Percentiles rank a stretch among this genome's conserved stretches.
Evolutionary conservation across 2,113 vertebrate genomes (phyloP).

Genomic region (Smithornis capensis): DNA sequence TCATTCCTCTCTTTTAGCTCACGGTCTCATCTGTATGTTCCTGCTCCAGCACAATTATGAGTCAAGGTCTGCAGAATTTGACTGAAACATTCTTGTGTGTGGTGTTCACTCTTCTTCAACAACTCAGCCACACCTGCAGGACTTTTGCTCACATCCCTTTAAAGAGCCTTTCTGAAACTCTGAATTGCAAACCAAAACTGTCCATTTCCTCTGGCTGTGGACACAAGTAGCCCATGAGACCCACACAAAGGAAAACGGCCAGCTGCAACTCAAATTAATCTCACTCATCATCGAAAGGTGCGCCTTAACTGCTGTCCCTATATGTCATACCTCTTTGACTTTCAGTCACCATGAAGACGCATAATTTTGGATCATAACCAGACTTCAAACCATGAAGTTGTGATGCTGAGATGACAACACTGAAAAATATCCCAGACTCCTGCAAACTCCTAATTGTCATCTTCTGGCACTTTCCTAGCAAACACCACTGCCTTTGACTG

Average conservation of each 20-base stretch:
- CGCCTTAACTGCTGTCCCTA: background rate
- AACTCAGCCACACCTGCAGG: background rate
- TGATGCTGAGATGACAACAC: background rate
- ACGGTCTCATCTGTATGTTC: background rate
- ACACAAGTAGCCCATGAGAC: background rate
- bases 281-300: background rate
- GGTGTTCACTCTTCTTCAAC: background rate
- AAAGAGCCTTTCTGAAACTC: background rate
- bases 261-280: background rate
- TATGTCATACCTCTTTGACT: background rate
- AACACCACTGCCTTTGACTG: background rate
- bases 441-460: background rate
- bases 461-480: background rate
- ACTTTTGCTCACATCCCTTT: background rate
- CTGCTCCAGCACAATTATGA: background rate
- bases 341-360: background rate
- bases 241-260: background rate
- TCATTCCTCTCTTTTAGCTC: background rate
- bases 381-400: background rate
- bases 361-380: background rate
- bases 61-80: background rate
- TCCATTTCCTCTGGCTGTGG: background rate
- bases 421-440: background rate
- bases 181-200: background rate
- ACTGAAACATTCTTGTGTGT: background rate